A percentile compares a stretch with the other conserved stretches of the same genome.
Evolutionary conservation across 2,888 invertebrate species (phyloP).

Genomic region (Abrostola triplasia): DNA sequence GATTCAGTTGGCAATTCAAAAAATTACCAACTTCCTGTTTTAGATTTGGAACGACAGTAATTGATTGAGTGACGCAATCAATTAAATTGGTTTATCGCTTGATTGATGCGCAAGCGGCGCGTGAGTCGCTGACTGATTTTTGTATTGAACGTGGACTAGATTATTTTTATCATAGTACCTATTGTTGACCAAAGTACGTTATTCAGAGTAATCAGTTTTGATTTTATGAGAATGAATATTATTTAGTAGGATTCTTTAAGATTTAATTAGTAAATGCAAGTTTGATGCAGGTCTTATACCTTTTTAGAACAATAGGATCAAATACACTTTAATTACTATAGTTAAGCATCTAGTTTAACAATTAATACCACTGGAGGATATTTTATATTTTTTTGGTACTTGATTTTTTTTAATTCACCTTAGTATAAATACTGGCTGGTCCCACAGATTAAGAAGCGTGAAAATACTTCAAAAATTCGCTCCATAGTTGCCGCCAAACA

Average conservation of each 20-base stretch:
- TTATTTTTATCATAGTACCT: constrained; percentile 15
- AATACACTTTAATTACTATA: no score
- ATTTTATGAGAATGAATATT: neutral
- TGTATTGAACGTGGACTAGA: constrained; percentile 23
- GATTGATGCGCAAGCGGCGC: constrained; percentile 66
- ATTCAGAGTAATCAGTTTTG: neutral
- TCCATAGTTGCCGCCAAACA: constrained; percentile 54
- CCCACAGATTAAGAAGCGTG: constrained; percentile 49
- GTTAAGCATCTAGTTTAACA: no score
- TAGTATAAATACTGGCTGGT: constrained; percentile 25
- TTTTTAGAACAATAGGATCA: no score
- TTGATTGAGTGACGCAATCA: constrained; percentile 69
- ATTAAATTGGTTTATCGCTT: constrained; percentile 66
- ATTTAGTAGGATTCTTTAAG: neutral
- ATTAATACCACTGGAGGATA: no score
- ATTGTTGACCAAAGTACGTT: constrained; percentile 11
- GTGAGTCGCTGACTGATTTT: constrained; percentile 43
- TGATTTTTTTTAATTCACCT: neutral
- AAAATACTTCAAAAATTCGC: constrained; percentile 48
- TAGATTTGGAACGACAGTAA: constrained; percentile 63
- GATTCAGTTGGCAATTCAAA: constrained; percentile 45
- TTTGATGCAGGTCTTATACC: no score
- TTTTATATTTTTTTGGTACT: neutral
- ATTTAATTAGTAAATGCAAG: neutral
- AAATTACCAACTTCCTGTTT: constrained; percentile 61